A percentile compares a stretch with the other conserved stretches of the same genome.
Evolutionary conservation across 1,140 invertebrate genomes (phyloP).

Genomic region (Eueides isabella): DNA sequence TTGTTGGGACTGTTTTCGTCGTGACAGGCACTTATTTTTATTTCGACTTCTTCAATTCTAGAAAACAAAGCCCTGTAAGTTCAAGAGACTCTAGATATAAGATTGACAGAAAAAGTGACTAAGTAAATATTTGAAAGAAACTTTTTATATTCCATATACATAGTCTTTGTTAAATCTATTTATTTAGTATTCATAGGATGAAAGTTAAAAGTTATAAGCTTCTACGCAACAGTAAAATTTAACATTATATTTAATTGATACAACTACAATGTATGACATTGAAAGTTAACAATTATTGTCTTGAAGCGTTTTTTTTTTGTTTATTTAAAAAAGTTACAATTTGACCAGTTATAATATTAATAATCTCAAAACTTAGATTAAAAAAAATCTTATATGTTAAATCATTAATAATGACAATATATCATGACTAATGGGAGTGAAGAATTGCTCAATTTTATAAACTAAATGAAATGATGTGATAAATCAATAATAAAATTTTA

Average conservation of each 20-base stretch:
- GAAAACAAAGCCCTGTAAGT: constrained; percentile 59
- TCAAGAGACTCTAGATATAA: constrained; percentile 47
- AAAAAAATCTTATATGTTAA: no score
- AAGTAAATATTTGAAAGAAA: background rate
- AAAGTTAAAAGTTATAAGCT: background rate
- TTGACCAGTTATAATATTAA: no score
- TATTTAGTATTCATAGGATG: background rate
- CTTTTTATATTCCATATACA: background rate
- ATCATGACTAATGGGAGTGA: background rate
- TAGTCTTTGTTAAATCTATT: background rate
- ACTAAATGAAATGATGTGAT: background rate
- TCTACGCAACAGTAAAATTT: no score
- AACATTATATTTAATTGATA: no score
- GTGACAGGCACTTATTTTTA: constrained; percentile 68
- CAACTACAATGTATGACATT: no score
- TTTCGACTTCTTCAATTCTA: constrained; percentile 66
- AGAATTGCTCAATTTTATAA: background rate
- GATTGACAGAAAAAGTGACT: constrained; percentile 13
- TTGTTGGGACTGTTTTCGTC: constrained; percentile 63
- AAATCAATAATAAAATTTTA: background rate
- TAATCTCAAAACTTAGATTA: background rate
- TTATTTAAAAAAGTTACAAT: no score
- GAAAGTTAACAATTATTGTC: no score
- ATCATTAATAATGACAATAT: background rate
- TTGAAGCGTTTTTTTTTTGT: no score